phyloP scores from a whole-genome alignment of 2,888 invertebrate species.

The Tanypteryx hageni region DNA sequence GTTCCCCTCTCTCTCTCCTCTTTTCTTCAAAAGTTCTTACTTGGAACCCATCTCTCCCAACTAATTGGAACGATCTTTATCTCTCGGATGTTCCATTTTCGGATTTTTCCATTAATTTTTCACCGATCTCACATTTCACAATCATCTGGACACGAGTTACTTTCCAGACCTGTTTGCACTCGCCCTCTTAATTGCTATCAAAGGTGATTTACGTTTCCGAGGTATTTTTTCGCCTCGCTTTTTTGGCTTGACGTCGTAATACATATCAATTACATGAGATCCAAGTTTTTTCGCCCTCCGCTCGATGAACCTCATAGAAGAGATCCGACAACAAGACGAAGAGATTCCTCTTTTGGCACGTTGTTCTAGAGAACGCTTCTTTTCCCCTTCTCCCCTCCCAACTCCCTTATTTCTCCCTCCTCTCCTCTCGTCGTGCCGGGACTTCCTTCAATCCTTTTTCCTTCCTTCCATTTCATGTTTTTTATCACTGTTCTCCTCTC shows the following conservation, averaged over 20 bases:
- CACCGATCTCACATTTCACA: too few relatives aligned
- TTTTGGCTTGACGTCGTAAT: neutral
- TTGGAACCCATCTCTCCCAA: too few relatives aligned
- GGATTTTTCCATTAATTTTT: too few relatives aligned
- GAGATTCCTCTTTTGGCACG: conserved; percentile 20
- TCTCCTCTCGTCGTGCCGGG: neutral
- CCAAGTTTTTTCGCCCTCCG: neutral
- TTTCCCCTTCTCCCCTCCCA: neutral
- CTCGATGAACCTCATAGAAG: neutral
- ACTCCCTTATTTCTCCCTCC: neutral
- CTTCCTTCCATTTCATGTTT: too few relatives aligned
- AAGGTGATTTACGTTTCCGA: neutral
- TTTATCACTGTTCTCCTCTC: too few relatives aligned
- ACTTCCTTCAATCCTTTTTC: neutral
- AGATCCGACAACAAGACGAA: neutral
- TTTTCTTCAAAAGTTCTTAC: too few relatives aligned
- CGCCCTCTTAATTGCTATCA: neutral
- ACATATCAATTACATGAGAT: conserved; percentile 33
- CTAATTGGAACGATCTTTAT: too few relatives aligned
- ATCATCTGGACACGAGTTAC: too few relatives aligned
- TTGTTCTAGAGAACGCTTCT: neutral
- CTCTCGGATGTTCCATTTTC: too few relatives aligned
- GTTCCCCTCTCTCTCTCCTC: too few relatives aligned
- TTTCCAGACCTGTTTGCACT: neutral
- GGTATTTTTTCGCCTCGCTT: neutral